Evolutionary conservation across 2,113 vertebrate species (phyloP).

Genomic region (Myotis yumanensis): DNA sequence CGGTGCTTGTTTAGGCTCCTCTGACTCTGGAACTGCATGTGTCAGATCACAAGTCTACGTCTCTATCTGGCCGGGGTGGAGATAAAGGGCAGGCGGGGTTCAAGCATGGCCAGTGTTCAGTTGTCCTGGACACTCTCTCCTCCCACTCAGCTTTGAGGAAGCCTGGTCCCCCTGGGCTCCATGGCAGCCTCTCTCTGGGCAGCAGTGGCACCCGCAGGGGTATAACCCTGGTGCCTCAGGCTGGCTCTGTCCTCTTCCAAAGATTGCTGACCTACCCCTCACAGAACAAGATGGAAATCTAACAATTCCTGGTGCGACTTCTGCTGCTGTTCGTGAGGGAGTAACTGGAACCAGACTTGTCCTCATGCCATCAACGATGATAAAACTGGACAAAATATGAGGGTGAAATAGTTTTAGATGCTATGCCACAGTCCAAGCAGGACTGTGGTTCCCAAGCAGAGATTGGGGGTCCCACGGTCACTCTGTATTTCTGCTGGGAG

Average conservation of each 20-base stretch:
- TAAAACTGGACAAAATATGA: neutral
- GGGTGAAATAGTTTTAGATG: neutral
- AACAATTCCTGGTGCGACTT: neutral
- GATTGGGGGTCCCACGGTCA: neutral
- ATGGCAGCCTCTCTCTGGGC: neutral
- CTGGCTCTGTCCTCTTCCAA: neutral
- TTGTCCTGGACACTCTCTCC: neutral
- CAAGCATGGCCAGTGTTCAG: neutral
- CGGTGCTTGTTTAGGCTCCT: conserved; percentile 51
- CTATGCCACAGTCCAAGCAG: neutral
- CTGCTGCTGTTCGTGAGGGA: neutral
- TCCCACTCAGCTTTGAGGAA: neutral
- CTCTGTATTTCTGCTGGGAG: neutral
- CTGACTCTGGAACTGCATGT: neutral
- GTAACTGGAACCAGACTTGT: neutral
- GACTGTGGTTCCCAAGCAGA: neutral
- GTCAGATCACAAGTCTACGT: neutral
- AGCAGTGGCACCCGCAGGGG: neutral
- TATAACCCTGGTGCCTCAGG: neutral
- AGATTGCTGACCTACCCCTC: neutral
- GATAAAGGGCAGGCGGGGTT: neutral
- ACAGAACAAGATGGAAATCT: neutral
- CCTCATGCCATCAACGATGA: neutral
- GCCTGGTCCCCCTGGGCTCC: neutral
- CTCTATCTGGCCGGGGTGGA: neutral